These are phyloP conservation scores for Typhlichthys eigenmanni DNA, from an alignment of 2,797 vertebrate genomes.

Conservation along the genomic window DNA sequence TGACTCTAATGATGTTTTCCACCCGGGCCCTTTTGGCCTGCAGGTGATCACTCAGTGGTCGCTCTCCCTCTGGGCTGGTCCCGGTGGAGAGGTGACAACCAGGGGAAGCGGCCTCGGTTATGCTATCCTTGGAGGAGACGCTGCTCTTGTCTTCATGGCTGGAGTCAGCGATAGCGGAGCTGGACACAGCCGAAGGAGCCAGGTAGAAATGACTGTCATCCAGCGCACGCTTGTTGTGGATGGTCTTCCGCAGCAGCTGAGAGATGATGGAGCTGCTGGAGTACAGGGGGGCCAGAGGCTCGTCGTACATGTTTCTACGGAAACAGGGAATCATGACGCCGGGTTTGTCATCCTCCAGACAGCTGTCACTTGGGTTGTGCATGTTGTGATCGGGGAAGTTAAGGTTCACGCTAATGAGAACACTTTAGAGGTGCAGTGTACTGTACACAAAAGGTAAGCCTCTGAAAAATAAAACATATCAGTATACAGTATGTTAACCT, in stretches of 20 bases:
- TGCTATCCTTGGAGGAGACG: slow-evolving; percentile 70
- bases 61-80: slow-evolving; percentile 63
- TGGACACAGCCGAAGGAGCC: slow-evolving; percentile 49
- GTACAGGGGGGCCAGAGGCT: slow-evolving; percentile 65
- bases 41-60: slow-evolving; percentile 78
- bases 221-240: slow-evolving; percentile 69
- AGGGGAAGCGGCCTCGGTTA: slow-evolving; percentile 59
- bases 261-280: slow-evolving; percentile 77
- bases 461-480: slow-evolving; percentile 45
- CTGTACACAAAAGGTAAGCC: slow-evolving; percentile 23
- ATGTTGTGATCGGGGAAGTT: slow-evolving; percentile 74
- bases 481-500: too few species aligned
- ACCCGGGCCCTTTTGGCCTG: slow-evolving; percentile 90
- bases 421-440: slow-evolving; percentile 12
- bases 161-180: slow-evolving; percentile 59
- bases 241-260: slow-evolving; percentile 78
- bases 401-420: slow-evolving; percentile 73
- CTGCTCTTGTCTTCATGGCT: slow-evolving; percentile 71
- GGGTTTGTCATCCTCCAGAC: slow-evolving; percentile 69
- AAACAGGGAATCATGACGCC: slow-evolving; percentile 76
- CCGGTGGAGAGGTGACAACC: slow-evolving; percentile 52
- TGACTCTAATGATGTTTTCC: slow-evolving; percentile 90
- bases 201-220: slow-evolving; percentile 75
- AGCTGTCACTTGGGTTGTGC: slow-evolving; percentile 64
- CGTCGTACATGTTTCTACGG: slow-evolving; percentile 72